A percentile compares a stretch with the other conserved stretches of the same genome.
phyloP scores from a whole-genome alignment of 2,113 vertebrate genomes.

The Glareola pratincola region DNA sequence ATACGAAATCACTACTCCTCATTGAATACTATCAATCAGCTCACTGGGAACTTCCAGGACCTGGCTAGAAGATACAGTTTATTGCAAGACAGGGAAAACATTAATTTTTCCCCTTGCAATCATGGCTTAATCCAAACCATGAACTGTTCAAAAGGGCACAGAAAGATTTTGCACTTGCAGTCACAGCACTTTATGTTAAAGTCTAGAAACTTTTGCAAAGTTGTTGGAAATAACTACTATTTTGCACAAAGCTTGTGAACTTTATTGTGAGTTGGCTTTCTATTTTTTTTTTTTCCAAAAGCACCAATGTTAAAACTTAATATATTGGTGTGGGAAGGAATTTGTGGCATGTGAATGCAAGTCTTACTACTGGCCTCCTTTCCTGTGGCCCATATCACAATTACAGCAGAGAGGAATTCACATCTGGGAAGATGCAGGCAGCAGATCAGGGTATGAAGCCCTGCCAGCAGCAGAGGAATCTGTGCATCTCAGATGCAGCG shows the following conservation, averaged over 20 bases:
- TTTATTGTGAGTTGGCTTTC: neutral
- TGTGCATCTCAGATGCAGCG: neutral
- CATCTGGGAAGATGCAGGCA: conserved; percentile 54
- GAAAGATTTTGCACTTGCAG: neutral
- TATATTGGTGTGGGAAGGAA: conserved; percentile 23
- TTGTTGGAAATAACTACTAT: neutral
- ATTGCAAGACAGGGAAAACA: neutral
- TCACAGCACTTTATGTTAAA: neutral
- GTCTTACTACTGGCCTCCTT: conserved; percentile 21
- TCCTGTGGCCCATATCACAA: conserved; percentile 16
- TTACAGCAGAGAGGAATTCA: conserved; percentile 42
- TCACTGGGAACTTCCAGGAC: neutral
- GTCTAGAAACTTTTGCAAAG: neutral
- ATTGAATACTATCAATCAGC: neutral
- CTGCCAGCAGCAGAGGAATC: conserved; percentile 39
- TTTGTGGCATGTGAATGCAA: neutral
- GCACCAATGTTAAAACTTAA: neutral
- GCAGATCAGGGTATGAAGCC: conserved; percentile 7
- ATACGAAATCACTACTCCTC: neutral
- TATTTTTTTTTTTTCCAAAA: neutral
- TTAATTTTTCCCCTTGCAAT: neutral
- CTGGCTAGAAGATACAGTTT: neutral
- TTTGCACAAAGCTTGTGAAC: neutral
- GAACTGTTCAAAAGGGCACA: neutral
- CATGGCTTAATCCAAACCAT: neutral